Conservation (phyloP, 2,888 invertebrate genomes). For the Thalpophila matura region DNA sequence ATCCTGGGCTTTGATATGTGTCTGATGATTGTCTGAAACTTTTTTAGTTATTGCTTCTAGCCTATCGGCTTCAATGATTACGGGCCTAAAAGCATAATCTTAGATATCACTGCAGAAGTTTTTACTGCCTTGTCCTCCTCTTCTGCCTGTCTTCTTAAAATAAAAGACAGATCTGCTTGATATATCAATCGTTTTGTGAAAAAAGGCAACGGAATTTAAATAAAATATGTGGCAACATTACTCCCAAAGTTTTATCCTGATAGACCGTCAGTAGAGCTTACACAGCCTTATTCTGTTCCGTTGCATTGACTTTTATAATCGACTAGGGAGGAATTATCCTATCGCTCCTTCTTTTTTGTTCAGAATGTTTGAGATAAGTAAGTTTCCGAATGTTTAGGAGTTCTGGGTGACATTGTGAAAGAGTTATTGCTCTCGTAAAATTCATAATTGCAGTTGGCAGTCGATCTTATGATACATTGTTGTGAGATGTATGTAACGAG, state of each 20-base stretch:
- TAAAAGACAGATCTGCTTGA: neutral
- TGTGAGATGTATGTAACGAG: constrained; percentile 2
- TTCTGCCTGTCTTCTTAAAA: too few relatives aligned
- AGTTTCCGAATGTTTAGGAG: constrained; percentile 45
- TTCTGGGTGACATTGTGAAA: constrained; percentile 42
- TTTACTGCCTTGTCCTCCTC: too few relatives aligned
- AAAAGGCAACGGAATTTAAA: constrained; percentile 2
- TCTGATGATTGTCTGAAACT: neutral
- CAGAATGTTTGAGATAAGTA: constrained; percentile 53
- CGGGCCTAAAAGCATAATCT: too few relatives aligned
- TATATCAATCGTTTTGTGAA: neutral
- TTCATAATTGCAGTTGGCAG: constrained; percentile 36
- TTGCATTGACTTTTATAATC: constrained; percentile 66
- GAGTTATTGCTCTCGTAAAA: constrained; percentile 44
- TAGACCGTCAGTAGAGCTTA: constrained; percentile 57
- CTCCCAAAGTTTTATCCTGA: constrained; percentile 20
- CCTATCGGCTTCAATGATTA: neutral
- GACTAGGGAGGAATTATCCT: constrained; percentile 58
- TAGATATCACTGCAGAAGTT: too few relatives aligned
- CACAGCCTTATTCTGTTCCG: constrained; percentile 58
- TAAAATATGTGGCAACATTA: constrained; percentile 25
- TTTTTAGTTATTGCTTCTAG: neutral
- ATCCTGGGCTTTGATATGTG: neutral
- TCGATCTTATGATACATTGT: constrained; percentile 6
- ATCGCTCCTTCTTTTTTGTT: constrained; percentile 53